Base-by-base conservation (phyloP, 2,113 vertebrate species). In the Zapornia atra region DNA sequence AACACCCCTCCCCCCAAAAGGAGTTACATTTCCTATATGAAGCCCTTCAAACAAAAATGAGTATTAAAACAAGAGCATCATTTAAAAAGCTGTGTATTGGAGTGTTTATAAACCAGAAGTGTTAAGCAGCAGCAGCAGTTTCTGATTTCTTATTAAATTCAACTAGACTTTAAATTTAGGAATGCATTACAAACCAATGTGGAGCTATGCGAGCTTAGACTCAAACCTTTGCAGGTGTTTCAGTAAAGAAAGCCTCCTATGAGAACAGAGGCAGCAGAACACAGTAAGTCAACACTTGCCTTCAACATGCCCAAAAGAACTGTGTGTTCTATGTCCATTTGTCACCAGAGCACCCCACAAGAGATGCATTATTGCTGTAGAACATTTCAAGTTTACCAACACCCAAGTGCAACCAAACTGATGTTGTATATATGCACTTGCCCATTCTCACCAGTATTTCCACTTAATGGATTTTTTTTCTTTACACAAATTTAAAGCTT, bases 281-380 rank as follows among this genome's bases (percentile, higher is more conserved):
- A 96, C 90, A 96, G 75, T 89, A 90, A 96, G 65, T 93, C 95
- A 98, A 97, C 92, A 97, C 90, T 95, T 96, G 94, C 96, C 95
- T 96, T 97, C 90, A 97, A 90, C 92, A 95, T 60, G 79, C 95
- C 96, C 95, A 96, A 91, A 95, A 81, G 86, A 97, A 95, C 82
- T 18, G 28, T 64, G 44, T 69, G 17, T 87, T 96, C 51, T 69
- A 95, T 85, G 91, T 95, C 96, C 88, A 80, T 82, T 94, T 96
- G 83, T 97, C 96, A 91, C 88, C 90, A 97, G 93, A 97, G 97
- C 97, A 97, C 94, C 96, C 89, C 48, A 7, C 77, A 96, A 57
- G 93, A 97, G 97, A 97, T 97, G 97, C 95, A 61, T 97, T 98
- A 98, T 97, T 98, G 97, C 98, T 98, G 97, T 97, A 97, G 95